Conservation (phyloP, 2,113 vertebrate species). For the Burhinus oedicnemus region DNA sequence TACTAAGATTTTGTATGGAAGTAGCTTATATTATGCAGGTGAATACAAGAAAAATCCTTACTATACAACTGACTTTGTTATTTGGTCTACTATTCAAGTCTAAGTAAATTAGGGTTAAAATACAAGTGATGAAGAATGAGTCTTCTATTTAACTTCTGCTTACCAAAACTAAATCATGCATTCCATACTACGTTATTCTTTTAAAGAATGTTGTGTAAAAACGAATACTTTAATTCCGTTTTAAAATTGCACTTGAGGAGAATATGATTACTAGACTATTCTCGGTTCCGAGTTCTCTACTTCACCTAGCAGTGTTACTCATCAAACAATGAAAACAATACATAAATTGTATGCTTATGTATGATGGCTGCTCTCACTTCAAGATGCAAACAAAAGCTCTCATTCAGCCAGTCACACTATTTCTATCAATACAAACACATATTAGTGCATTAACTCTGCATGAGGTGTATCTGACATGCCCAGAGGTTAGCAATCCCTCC, state of each 20-base stretch:
- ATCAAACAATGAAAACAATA: background rate
- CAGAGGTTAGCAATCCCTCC: background rate
- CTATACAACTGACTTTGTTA: background rate
- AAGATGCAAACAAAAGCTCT: background rate
- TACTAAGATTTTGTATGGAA: background rate
- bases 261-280: background rate
- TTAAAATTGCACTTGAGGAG: background rate
- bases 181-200: background rate
- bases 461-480: background rate
- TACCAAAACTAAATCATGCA: background rate
- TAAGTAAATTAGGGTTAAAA: background rate
- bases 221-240: background rate
- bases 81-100: background rate
- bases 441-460: background rate
- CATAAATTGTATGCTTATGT: background rate
- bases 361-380: background rate
- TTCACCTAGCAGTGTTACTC: background rate
- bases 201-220: background rate
- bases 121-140: background rate
- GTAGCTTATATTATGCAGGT: background rate
- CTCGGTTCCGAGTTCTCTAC: fast-evolving
- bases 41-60: background rate
- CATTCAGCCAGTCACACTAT: background rate
- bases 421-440: background rate
- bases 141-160: background rate